Conservation (phyloP, 2,888 invertebrate species). For the Gasteruption jaculator region DNA sequence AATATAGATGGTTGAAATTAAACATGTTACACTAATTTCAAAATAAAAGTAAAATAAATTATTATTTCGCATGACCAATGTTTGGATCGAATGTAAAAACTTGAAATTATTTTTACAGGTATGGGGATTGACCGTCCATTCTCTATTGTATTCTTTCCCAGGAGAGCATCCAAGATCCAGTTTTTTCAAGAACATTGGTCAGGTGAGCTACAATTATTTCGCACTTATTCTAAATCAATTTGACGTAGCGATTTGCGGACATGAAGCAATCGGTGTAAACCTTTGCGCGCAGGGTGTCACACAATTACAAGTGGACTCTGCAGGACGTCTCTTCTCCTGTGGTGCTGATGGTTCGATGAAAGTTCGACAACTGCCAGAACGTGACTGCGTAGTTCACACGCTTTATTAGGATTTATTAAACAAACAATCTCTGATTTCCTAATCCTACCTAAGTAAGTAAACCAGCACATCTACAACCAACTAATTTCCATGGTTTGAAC, state of each 20-base stretch:
- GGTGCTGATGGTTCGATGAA: slow-evolving; percentile 99
- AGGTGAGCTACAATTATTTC: slow-evolving; percentile 45
- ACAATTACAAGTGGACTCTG: slow-evolving; percentile 87
- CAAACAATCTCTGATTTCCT: slow-evolving; percentile 20
- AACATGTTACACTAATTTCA: too few species aligned
- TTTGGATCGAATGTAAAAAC: background rate
- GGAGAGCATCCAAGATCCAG: slow-evolving; percentile 94
- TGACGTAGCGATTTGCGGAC: background rate
- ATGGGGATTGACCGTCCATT: slow-evolving; percentile 87
- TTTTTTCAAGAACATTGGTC: slow-evolving; percentile 96
- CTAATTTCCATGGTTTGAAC: too few species aligned
- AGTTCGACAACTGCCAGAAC: slow-evolving; percentile 86
- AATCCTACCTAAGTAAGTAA: slow-evolving; percentile 26
- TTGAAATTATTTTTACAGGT: slow-evolving; percentile 59
- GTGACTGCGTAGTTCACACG: slow-evolving; percentile 60
- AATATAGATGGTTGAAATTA: too few species aligned
- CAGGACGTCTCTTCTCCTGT: slow-evolving; percentile 91
- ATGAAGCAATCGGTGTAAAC: slow-evolving; percentile 6
- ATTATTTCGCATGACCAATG: too few species aligned
- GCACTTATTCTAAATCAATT: background rate
- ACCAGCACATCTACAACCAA: slow-evolving; percentile 21
- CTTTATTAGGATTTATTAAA: slow-evolving; percentile 51
- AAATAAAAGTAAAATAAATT: too few species aligned
- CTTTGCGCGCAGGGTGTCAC: slow-evolving; percentile 68
- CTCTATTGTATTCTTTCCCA: slow-evolving; percentile 80